Conservation (phyloP, 2,888 invertebrate species). For the Andrena fulva region DNA sequence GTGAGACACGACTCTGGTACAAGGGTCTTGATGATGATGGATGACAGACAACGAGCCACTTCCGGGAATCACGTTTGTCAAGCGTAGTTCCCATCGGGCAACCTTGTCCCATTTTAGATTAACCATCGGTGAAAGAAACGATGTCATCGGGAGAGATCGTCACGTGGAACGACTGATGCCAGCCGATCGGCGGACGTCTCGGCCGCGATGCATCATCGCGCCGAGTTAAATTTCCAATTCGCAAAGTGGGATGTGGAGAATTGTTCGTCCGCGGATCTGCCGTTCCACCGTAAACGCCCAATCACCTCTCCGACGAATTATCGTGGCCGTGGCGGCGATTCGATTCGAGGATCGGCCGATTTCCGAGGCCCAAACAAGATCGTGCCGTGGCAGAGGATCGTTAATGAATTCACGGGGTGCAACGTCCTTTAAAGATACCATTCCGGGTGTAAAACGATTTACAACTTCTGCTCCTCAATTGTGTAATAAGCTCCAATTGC, state of each 20-base stretch:
- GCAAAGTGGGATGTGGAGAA: conserved; percentile 37
- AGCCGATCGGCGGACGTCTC: conserved; percentile 25
- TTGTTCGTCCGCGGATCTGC: conserved; percentile 43
- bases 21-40: conserved; percentile 82
- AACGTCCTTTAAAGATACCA: conserved; percentile 48
- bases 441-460: conserved; percentile 54
- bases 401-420: conserved; percentile 43
- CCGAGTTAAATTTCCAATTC: conserved; percentile 37
- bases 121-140: conserved; percentile 60
- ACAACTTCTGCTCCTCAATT: conserved; percentile 57
- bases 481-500: conserved; percentile 60
- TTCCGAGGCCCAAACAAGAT: conserved; percentile 11
- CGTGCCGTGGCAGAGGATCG: conserved; percentile 1
- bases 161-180: conserved; percentile 38
- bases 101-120: conserved; percentile 80
- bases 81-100: conserved; percentile 78
- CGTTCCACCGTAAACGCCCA: conserved; percentile 38
- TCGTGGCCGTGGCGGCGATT: neutral
- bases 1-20: conserved; percentile 65
- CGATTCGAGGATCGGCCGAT: neutral
- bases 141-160: conserved; percentile 48
- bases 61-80: conserved; percentile 80
- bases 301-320: conserved; percentile 20
- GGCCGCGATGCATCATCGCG: conserved; percentile 16
- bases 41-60: conserved; percentile 81